phyloP scores from a whole-genome alignment of 2,797 vertebrate species.

The Buceros bicornis region DNA sequence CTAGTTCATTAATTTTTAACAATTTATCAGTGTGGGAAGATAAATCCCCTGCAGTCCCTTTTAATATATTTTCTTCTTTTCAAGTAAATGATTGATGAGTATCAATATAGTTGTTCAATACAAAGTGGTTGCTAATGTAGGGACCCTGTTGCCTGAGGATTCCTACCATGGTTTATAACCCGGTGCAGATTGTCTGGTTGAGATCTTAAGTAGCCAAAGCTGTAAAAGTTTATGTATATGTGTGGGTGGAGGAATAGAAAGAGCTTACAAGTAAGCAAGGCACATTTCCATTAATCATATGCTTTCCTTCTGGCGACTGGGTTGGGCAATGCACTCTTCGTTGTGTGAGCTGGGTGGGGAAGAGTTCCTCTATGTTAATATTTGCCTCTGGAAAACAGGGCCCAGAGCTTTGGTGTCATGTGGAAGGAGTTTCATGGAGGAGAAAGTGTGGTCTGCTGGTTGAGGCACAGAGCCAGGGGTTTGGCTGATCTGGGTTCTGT shows the following conservation, averaged over 20 bases:
- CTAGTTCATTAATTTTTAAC: slow-evolving; percentile 81
- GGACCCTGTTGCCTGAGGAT: slow-evolving; percentile 66
- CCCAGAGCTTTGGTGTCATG: not conserved
- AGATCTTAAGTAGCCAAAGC: slow-evolving; percentile 66
- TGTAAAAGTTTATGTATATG: slow-evolving; percentile 57
- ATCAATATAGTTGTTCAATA: slow-evolving; percentile 70
- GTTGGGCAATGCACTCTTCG: not conserved
- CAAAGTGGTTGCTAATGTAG: slow-evolving; percentile 73
- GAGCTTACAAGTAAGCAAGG: slow-evolving; percentile 8
- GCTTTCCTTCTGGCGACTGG: not conserved
- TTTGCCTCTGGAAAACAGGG: not conserved
- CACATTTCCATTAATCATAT: slow-evolving; percentile 48
- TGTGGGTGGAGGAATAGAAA: not conserved
- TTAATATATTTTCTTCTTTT: slow-evolving; percentile 80
- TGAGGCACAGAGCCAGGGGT: not conserved
- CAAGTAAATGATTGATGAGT: slow-evolving; percentile 82
- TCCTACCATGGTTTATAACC: slow-evolving; percentile 69
- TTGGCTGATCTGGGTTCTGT: not conserved
- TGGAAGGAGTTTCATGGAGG: not conserved
- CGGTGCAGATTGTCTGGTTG: slow-evolving; percentile 16
- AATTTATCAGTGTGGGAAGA: slow-evolving; percentile 78
- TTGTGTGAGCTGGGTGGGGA: not conserved
- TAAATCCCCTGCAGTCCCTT: slow-evolving; percentile 78
- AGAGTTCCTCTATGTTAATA: not conserved
- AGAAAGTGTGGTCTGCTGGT: not conserved